phyloP scores from a whole-genome alignment of 37 sponge, comb jelly and placozoan genomes.

The Beroe forskalii region DNA sequence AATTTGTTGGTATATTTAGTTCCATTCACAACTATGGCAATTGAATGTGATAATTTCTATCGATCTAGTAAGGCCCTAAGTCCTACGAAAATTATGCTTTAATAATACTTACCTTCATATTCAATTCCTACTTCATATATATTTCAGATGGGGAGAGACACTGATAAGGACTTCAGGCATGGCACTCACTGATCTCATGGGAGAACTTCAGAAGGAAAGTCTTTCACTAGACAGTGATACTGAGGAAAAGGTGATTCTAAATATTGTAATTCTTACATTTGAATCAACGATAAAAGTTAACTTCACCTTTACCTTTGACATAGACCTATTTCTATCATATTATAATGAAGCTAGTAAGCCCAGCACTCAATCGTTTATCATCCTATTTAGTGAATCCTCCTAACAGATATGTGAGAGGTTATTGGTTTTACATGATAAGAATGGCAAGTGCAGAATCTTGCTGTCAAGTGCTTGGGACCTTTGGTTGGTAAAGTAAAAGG shows the following conservation, averaged over 20 bases:
- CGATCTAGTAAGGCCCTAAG: no score
- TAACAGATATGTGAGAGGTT: conserved; percentile 73
- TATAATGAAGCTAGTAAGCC: no score
- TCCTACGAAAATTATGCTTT: no score
- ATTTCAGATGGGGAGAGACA: conserved; percentile 84
- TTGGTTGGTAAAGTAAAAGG: conserved; percentile 89
- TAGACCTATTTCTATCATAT: no score
- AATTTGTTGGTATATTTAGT: background rate
- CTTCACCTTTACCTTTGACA: no score
- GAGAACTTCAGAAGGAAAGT: conserved; percentile 93
- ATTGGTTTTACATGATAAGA: conserved; percentile 89
- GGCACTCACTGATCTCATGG: conserved; percentile 97
- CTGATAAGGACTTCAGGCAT: conserved; percentile 98
- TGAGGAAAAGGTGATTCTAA: conserved; percentile 82
- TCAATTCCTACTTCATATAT: background rate
- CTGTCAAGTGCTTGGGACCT: conserved; percentile 93
- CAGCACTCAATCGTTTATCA: no score
- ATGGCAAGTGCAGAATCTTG: conserved; percentile 98
- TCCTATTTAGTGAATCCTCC: no score
- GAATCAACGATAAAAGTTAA: no score
- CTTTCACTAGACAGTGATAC: conserved; percentile 95
- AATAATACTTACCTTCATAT: no score
- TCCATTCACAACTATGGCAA: background rate
- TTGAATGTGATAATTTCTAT: no score
- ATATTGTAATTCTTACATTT: background rate